Evolutionary conservation across 2,888 invertebrate species (phyloP), one percentile per base, ranked within the genome.

Genomic region (Gonocerus acuteangulatus): DNA sequence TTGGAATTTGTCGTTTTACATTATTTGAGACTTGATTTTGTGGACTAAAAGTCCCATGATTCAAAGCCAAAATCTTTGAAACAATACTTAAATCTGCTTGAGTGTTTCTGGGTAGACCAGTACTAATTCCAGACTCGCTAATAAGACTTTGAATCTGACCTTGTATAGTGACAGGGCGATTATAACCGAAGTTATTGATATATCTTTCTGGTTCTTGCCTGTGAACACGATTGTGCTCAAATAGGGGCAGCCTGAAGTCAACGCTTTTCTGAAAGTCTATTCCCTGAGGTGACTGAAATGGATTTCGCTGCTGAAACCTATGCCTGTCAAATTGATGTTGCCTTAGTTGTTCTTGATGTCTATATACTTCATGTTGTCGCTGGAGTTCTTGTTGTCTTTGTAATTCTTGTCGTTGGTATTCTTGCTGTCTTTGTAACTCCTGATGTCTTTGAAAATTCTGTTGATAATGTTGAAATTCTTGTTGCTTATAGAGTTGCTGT

Each of bases 11-110:
- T n/a, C 39, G 4, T 39, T 39, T 39, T n/a, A 39, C n/a, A 15
- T 39, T 39, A 39, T 39, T 39, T 39, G n/a, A n/a, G 15, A 15
- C n/a, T 15, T 39, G n/a, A 39, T 39, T 39, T 27, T 27, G 27
- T 6, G 27, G 27, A 6, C 27, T 34, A 13, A 54, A 15, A 11
- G 36, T 77, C 49, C 85, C 85, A 70, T 88, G 88, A 73, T 89
- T 88, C 60, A 89, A 75, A 7, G 89, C 86, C 69, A 89, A 75
- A 63, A 89, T 86, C 76, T 89, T 89, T 48, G 86, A 84, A 34
- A 89, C 87, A 69, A 89, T 86, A 72, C 86, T 87, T 54, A 89
- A 76, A 74, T 89, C 89, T 72, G 88, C 88, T 61, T 82, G 81
- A 65, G 76, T 76, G 67, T 81, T 79, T 45, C 76, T 77, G 4